These are phyloP conservation scores for Apodemia mormo DNA, from an alignment of 2,888 invertebrate genomes.

Conservation along the genomic window DNA sequence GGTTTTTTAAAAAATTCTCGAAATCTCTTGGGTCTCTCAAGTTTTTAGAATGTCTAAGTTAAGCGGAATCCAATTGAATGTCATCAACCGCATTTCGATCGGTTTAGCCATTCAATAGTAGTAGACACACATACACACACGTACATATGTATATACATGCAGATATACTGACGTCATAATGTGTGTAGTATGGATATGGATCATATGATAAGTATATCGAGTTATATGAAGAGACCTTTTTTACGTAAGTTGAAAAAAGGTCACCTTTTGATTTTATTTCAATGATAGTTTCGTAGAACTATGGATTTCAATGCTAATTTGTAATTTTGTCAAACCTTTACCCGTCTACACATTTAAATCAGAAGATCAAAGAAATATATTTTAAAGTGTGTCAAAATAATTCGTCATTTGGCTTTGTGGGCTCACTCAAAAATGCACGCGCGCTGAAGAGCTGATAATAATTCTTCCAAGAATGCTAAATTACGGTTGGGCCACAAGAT, in stretches of 20 bases:
- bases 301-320: neutral
- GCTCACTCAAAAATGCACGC: conserved; percentile 44
- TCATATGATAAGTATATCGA: too few relatives aligned
- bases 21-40: too few relatives aligned
- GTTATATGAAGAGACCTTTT: neutral
- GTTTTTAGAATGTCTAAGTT: too few relatives aligned
- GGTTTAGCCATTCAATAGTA: too few relatives aligned
- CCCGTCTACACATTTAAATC: neutral
- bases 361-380: conserved; percentile 61
- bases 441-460: conserved; percentile 46
- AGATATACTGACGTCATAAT: too few relatives aligned
- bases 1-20: too few relatives aligned
- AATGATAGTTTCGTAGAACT: neutral
- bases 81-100: too few relatives aligned
- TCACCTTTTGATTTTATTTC: neutral
- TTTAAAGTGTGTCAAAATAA: conserved; percentile 54
- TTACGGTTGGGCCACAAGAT: conserved; percentile 38
- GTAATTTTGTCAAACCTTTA: neutral
- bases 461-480: conserved; percentile 52
- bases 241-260: neutral
- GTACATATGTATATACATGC: too few relatives aligned
- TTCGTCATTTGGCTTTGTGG: conserved; percentile 58
- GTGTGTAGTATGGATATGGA: too few relatives aligned
- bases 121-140: too few relatives aligned
- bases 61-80: too few relatives aligned